A percentile compares a stretch with the other conserved stretches of the same genome.
Conservation (phyloP, 1,140 invertebrate genomes). For the Cecropterus lyciades region DNA sequence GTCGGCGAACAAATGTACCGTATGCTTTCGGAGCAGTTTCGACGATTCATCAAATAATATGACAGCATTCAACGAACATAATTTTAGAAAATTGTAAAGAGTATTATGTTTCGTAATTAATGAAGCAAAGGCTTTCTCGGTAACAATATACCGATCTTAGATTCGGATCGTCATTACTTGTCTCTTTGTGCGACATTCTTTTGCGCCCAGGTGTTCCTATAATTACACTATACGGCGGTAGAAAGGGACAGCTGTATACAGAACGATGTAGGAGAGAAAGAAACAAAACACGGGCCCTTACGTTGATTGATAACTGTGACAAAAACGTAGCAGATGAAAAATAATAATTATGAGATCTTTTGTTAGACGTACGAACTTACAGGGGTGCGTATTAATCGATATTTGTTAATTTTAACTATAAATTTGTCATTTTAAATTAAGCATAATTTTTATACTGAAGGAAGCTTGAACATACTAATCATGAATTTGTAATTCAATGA, state of each 20-base stretch:
- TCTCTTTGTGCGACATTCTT: constrained; percentile 83
- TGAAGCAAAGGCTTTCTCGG: constrained; percentile 82
- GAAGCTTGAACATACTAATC: too few species aligned
- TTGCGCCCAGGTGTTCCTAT: constrained; percentile 81
- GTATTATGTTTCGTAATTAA: constrained; percentile 84
- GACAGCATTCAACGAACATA: constrained; percentile 75
- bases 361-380: constrained; percentile 77
- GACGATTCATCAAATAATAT: constrained; percentile 78
- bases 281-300: constrained; percentile 59
- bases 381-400: constrained; percentile 62
- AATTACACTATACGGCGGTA: constrained; percentile 70
- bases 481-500: too few species aligned
- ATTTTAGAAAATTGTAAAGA: constrained; percentile 79
- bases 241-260: constrained; percentile 56
- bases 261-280: constrained; percentile 42
- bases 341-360: constrained; percentile 83
- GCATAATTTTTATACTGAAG: neutral
- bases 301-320: constrained; percentile 84
- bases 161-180: constrained; percentile 81
- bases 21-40: constrained; percentile 53
- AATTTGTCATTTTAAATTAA: constrained; percentile 6
- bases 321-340: constrained; percentile 83
- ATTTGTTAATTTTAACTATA: constrained; percentile 40
- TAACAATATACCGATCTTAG: constrained; percentile 82
- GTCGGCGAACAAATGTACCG: constrained; percentile 44